Conservation (phyloP, 1,140 invertebrate species). For the Brachionus rotundiformis region DNA sequence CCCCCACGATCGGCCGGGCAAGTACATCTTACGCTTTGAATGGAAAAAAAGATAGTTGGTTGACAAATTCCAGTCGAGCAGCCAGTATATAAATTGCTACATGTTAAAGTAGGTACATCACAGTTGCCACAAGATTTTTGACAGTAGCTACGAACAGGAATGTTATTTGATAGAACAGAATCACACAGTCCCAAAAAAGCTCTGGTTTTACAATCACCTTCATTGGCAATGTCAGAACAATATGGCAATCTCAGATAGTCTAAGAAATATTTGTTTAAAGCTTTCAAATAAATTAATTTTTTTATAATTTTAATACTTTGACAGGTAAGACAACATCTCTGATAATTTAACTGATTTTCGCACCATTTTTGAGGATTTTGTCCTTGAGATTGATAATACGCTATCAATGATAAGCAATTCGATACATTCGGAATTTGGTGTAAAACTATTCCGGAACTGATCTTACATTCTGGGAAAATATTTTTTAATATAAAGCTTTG, state of each 20-base stretch:
- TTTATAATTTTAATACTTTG: conserved; percentile 49
- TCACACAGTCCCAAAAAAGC: conserved; percentile 14
- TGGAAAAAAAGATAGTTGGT: neutral
- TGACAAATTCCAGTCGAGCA: conserved; percentile 7
- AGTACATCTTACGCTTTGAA: conserved; percentile 1
- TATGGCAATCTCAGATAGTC: conserved; percentile 25
- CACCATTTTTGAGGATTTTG: conserved; percentile 42
- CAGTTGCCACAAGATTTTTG: conserved; percentile 43
- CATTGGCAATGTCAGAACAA: neutral
- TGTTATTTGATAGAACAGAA: neutral
- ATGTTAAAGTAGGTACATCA: neutral
- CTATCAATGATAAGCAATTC: conserved; percentile 24
- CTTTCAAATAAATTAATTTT: too few relatives aligned
- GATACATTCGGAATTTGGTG: neutral
- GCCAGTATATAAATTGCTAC: neutral
- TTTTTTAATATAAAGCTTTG: neutral
- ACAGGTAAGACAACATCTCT: conserved; percentile 46
- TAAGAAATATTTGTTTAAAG: too few relatives aligned
- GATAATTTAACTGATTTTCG: conserved; percentile 18
- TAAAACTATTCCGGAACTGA: neutral
- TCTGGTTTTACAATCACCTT: neutral
- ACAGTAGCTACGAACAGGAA: conserved; percentile 30
- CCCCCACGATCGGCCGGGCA: conserved; percentile 27
- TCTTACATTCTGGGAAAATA: neutral
- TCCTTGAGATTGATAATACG: conserved; percentile 23